Evolutionary conservation across 2,888 invertebrate genomes (phyloP).

Genomic region (Phortica okadai): DNA sequence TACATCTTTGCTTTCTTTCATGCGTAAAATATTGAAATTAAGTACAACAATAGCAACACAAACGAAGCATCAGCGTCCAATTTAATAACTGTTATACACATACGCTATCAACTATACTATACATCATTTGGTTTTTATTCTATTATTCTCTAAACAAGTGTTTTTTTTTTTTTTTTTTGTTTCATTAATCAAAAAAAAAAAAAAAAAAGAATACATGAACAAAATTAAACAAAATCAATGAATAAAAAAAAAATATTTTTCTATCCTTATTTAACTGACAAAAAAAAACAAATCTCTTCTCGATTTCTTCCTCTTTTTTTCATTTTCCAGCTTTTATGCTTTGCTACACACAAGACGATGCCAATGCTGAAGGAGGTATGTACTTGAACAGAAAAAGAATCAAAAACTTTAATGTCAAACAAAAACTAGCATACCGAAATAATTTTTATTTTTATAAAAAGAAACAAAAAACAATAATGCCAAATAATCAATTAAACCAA

Average conservation of each 20-base stretch:
- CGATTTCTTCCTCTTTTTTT: slow-evolving; percentile 62
- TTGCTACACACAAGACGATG: slow-evolving; percentile 95
- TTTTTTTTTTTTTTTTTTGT: not conserved
- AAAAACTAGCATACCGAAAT: slow-evolving; percentile 8
- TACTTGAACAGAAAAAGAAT: slow-evolving; percentile 68
- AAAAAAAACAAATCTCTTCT: slow-evolving; percentile 47
- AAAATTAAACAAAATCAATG: too few species aligned
- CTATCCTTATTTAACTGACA: slow-evolving; percentile 87
- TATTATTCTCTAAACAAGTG: not conserved
- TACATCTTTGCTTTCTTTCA: too few species aligned
- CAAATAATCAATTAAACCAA: not conserved
- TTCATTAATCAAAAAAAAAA: not conserved
- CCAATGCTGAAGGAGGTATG: slow-evolving; percentile 94
- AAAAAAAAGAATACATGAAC: too few species aligned
- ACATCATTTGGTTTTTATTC: not conserved
- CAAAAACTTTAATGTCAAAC: slow-evolving; percentile 26
- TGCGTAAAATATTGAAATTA: too few species aligned
- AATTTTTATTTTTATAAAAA: slow-evolving; percentile 37
- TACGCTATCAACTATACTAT: not conserved
- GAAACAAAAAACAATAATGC: slow-evolving; percentile 17
- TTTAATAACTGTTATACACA: slow-evolving; percentile 5
- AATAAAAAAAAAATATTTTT: slow-evolving; percentile 17
- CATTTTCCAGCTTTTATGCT: slow-evolving; percentile 91
- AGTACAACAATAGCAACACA: too few species aligned
- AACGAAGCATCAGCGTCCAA: too few species aligned